Evolutionary conservation across 2,888 invertebrate genomes (phyloP), one percentile per base, ranked within the genome.

Genomic region (Andrena flavipes): DNA sequence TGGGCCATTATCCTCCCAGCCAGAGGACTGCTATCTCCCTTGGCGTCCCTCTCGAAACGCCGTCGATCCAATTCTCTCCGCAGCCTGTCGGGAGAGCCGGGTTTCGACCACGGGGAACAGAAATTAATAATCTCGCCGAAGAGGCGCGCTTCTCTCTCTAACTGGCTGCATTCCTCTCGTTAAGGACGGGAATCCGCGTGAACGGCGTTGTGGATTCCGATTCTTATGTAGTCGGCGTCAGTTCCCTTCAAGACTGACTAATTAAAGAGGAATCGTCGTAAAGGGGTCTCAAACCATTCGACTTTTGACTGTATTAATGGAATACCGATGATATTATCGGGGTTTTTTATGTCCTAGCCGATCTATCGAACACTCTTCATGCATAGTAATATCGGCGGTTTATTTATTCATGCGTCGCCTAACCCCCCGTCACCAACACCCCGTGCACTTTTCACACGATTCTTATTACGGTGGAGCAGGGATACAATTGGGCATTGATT

Each of bases 31-130:
- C 87, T 81, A 75, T 86, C 84, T 77, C 69, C 74, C 71, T 87
- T 75, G 75, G 62, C 78, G 76, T 86, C 82, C 80, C 78, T 59
- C 88, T 83, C 82, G 69, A 69, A 65, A 70, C 80, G 60, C 54
- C 84, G 87, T 81, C 88, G 88, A 88, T 88, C 88, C 88, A 88
- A 88, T 88, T 88, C 88, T 84, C 87, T 84, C 73, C 80, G 80
- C 49, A 84, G 87, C 79, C 86, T 85, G 87, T 81, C 74, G 84
- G 83, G 79, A 85, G 83, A 84, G 81, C 83, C 80, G 30, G 76
- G 85, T 83, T 84, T 82, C 79, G 89, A 82, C 82, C 86, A 83
- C 86, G 64, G 85, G 79, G 63, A 80, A 88, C 75, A 75, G 86
- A 87, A 88, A 88, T 88, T 88, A 88, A 88, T 88, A 88, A 88